Percentiles rank a stretch among this genome's conserved stretches.
phyloP scores from a whole-genome alignment of 2,888 invertebrate species.

The Globia sparganii region DNA sequence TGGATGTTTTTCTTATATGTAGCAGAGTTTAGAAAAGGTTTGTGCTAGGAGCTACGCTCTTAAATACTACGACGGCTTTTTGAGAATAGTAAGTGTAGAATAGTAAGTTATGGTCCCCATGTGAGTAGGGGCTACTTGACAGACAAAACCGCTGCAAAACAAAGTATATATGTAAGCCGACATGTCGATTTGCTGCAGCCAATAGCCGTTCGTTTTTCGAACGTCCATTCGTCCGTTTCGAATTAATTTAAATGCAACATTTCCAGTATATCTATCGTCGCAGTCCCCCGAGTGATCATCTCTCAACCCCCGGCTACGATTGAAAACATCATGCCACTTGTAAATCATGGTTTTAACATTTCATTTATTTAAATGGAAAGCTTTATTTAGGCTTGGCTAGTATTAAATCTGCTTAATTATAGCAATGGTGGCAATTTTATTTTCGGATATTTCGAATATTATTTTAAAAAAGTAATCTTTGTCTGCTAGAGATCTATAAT shows the following conservation, averaged over 20 bases:
- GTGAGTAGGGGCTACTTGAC: not conserved
- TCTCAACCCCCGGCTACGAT: constrained; percentile 47
- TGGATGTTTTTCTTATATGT: constrained; percentile 15
- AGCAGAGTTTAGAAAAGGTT: not conserved
- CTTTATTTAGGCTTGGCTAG: constrained; percentile 22
- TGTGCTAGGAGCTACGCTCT: not conserved
- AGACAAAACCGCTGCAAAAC: constrained; percentile 11
- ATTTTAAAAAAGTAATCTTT: not conserved
- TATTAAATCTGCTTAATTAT: constrained; percentile 39
- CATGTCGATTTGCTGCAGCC: constrained; percentile 23
- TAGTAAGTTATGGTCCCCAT: no score
- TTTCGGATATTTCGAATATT: not conserved
- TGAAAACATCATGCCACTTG: constrained; percentile 57
- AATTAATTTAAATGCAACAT: constrained; percentile 53
- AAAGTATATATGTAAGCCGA: constrained; percentile 11
- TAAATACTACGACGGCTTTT: not conserved
- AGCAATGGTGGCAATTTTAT: constrained; percentile 3
- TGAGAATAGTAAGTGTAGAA: constrained; percentile 10
- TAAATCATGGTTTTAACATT: constrained; percentile 63
- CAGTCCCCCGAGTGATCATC: constrained; percentile 50
- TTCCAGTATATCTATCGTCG: constrained; percentile 41
- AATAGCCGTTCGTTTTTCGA: constrained; percentile 28
- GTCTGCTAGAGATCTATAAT: not conserved
- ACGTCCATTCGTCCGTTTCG: constrained; percentile 42
- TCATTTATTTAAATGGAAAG: constrained; percentile 43